These are phyloP conservation scores for Oscheius sp. DNA, from an alignment of 1,140 invertebrate genomes.

Conservation along the genomic window DNA sequence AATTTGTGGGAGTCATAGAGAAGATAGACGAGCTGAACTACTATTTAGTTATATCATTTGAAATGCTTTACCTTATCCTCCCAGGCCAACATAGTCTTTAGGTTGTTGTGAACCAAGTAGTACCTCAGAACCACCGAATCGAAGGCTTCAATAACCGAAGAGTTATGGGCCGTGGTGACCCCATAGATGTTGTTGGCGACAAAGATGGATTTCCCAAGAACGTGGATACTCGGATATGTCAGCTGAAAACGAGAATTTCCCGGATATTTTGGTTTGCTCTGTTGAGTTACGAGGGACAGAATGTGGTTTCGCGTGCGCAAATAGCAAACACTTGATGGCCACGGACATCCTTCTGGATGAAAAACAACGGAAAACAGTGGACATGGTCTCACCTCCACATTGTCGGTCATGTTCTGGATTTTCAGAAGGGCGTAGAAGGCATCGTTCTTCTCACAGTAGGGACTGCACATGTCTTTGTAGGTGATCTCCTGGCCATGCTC, in stretches of 20 bases:
- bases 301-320: background rate
- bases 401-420: slow-evolving; percentile 14
- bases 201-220: slow-evolving; percentile 36
- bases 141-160: slow-evolving; percentile 22
- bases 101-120: slow-evolving; percentile 22
- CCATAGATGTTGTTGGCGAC: slow-evolving; percentile 39
- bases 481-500: slow-evolving; percentile 5
- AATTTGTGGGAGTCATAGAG: slow-evolving; percentile 41
- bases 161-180: slow-evolving; percentile 8
- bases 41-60: background rate
- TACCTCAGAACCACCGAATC: slow-evolving; percentile 33
- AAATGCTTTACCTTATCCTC: slow-evolving; percentile 31
- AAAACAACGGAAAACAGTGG: background rate
- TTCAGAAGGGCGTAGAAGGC: slow-evolving; percentile 35
- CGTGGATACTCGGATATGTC: slow-evolving; percentile 37
- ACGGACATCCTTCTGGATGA: no score
- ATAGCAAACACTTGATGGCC: no score
- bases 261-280: background rate
- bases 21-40: slow-evolving; percentile 30
- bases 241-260: slow-evolving; percentile 21
- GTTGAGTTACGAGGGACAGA: background rate
- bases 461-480: slow-evolving; percentile 42
- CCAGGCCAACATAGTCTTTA: slow-evolving; percentile 34
- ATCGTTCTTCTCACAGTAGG: slow-evolving; percentile 44
- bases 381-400: background rate